Percentiles rank a stretch among this genome's conserved stretches.
Conservation (phyloP, 2,113 vertebrate species). For the Nematolebias whitei region DNA sequence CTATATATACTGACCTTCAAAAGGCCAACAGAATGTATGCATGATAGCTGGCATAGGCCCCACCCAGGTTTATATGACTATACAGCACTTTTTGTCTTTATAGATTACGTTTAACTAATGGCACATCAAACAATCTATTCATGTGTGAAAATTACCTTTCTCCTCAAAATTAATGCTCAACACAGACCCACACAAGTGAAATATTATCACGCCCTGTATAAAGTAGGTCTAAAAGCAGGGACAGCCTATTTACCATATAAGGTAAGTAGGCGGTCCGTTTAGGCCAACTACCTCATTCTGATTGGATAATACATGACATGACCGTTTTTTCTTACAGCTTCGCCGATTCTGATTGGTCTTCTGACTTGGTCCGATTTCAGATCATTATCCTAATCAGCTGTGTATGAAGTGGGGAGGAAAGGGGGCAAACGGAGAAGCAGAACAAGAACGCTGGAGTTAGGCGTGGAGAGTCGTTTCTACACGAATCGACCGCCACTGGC, state of each 20-base stretch:
- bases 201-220: conserved; percentile 4
- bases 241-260: conserved; percentile 48
- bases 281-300: conserved; percentile 27
- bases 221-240: neutral
- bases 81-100: neutral
- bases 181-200: neutral
- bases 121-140: neutral
- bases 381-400: conserved; percentile 77
- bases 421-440: conserved; percentile 22
- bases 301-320: conserved; percentile 76
- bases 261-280: conserved; percentile 61
- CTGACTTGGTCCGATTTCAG: conserved; percentile 78
- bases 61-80: conserved; percentile 17
- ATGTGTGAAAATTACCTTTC: conserved; percentile 10
- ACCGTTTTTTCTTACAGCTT: conserved; percentile 46
- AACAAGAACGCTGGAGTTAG: conserved; percentile 54
- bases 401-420: conserved; percentile 43
- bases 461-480: conserved; percentile 61
- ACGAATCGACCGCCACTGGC: conserved; percentile 58
- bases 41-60: neutral
- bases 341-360: conserved; percentile 65
- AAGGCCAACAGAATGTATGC: too few relatives aligned
- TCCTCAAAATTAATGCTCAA: conserved; percentile 13
- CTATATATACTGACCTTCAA: too few relatives aligned
- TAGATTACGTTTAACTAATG: neutral